Evolutionary conservation across 2,888 invertebrate species (phyloP).

Genomic region (Caradrina clavipalpis): DNA sequence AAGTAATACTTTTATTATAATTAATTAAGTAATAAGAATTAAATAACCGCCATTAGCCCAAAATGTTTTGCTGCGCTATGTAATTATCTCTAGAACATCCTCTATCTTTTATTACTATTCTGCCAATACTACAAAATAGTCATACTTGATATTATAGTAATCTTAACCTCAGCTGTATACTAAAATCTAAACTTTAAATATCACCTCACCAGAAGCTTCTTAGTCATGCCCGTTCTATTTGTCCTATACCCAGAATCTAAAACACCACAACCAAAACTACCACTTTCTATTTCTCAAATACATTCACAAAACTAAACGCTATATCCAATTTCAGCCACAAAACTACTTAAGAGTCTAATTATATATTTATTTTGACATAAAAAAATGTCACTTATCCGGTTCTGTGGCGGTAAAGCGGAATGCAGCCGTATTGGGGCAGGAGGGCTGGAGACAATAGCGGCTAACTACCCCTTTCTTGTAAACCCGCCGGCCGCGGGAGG

Average conservation of each 20-base stretch:
- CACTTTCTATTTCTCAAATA: constrained; percentile 20
- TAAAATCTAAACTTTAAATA: background rate
- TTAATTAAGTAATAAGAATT: no score
- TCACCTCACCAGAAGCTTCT: no score
- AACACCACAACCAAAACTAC: background rate
- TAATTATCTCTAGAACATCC: background rate
- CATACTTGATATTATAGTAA: background rate
- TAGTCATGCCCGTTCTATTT: background rate
- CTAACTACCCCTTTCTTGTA: constrained; percentile 91
- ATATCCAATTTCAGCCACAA: constrained; percentile 59
- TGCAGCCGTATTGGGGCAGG: constrained; percentile 78
- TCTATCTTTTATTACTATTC: background rate
- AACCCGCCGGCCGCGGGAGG: constrained; percentile 80
- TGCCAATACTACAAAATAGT: background rate
- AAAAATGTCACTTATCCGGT: constrained; percentile 76
- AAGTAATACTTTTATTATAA: no score
- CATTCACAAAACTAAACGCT: constrained; percentile 48
- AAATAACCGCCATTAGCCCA: background rate
- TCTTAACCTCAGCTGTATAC: background rate
- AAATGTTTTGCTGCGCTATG: no score
- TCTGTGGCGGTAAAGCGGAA: constrained; percentile 63
- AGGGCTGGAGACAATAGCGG: constrained; percentile 89
- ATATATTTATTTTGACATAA: constrained; percentile 66
- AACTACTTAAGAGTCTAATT: constrained; percentile 66
- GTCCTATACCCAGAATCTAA: background rate